Evolutionary conservation across 2,888 invertebrate genomes (phyloP).

Genomic region (Theodoxus fluviatilis): DNA sequence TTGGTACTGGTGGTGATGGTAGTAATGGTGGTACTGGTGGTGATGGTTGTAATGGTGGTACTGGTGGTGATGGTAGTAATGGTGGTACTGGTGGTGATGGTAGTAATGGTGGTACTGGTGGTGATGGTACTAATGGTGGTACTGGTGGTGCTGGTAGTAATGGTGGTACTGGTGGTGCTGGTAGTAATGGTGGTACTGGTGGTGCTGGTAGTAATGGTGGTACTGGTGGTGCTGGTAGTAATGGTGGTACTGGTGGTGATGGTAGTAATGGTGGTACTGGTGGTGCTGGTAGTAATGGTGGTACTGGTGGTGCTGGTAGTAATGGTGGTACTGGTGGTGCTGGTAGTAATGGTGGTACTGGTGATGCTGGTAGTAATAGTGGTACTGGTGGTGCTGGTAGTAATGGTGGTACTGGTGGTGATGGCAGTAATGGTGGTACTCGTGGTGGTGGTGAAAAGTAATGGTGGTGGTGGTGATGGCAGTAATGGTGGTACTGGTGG

Average conservation of each 20-base stretch:
- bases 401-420: constrained; percentile 16
- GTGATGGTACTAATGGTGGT: not conserved
- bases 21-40: not conserved
- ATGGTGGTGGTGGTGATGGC: not conserved
- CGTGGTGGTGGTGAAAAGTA: not conserved
- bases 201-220: constrained; percentile 8
- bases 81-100: constrained; percentile 8
- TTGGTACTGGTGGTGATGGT: not conserved
- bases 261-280: constrained; percentile 10
- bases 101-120: constrained; percentile 5
- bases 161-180: constrained; percentile 15
- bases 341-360: constrained; percentile 16
- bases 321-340: constrained; percentile 18
- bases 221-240: constrained; percentile 1
- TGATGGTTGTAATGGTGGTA: not conserved
- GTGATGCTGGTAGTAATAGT: constrained; percentile 16
- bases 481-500: constrained; percentile 6
- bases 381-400: not conserved
- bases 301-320: constrained; percentile 12
- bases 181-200: constrained; percentile 18
- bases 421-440: not conserved
- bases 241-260: constrained; percentile 17
- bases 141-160: constrained; percentile 16
- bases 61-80: not conserved
- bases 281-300: not conserved